Base-by-base conservation (phyloP, 2,797 vertebrate genomes). In the Discoglossus pictus region DNA sequence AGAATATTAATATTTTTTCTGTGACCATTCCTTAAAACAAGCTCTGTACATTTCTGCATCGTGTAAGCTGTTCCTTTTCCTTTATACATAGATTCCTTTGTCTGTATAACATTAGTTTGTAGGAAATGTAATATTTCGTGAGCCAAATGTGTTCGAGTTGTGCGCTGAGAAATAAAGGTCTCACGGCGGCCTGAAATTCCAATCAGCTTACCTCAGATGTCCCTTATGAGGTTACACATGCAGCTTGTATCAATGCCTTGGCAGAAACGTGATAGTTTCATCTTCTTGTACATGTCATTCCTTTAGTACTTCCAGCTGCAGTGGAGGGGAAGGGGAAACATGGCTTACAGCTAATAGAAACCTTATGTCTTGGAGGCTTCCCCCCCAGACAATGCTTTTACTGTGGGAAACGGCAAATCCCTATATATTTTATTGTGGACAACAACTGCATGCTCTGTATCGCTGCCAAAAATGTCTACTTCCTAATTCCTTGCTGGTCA, bases 221-320 rank as follows among this genome's bases (percentile, higher is more conserved):
- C 75, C 65, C 74, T 73, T 18, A 75, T 79, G 80, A 79, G 63
- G 72, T 79, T 78, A 73, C 62, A 11, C 82, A 75, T 70, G 64
- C 59, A 47, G 65, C 65, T 63, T 55, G 60, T 80, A 74, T 59
- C 25, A 47, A 34, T 77, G 36, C 76, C 67, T 83, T 80, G 70
- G 78, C 82, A 77, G 72, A 77, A 76, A 31, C 47, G 56, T 63
- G 8, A 50, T 68, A 67, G 53, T 25, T 70, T 67, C 58, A 36
- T 80, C 79, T 76, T 80, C 21, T 2, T 16, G 62, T 79, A 54
- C 47, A 7, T 78, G 60, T 81, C 65, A 80, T 53, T 79, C 58
- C 24, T 81, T 81, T 16, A 81, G 61, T 81, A 66, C 36, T 82
- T 82, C 16, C 71, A 80, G 71, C 63, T 84, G 66, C 72, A 65